Conservation (phyloP, 2,113 vertebrate species). For the Centrocercus urophasianus region DNA sequence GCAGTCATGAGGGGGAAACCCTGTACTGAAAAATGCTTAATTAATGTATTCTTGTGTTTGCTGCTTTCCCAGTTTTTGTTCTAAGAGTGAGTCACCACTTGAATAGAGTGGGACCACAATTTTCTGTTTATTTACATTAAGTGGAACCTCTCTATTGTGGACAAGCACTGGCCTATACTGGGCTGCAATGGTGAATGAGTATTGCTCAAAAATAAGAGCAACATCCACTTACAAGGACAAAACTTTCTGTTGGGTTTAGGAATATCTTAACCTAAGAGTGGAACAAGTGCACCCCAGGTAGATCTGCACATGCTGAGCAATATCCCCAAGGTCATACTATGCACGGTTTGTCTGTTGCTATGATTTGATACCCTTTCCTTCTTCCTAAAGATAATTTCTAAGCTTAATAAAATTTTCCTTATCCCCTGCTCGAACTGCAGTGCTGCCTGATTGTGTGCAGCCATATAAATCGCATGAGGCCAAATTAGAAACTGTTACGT, state of each 20-base stretch:
- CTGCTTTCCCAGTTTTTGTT: neutral
- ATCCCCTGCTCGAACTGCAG: neutral
- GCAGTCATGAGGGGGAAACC: neutral
- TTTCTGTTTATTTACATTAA: neutral
- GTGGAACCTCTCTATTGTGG: neutral
- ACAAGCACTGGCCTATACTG: neutral
- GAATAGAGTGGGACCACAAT: neutral
- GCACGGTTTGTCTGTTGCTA: neutral
- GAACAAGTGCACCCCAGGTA: neutral
- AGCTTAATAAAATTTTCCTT: neutral
- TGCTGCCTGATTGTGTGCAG: neutral
- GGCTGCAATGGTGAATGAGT: neutral
- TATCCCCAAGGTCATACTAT: neutral
- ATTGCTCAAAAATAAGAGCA: neutral
- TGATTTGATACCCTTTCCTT: neutral
- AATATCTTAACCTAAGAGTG: neutral
- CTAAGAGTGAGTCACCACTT: neutral
- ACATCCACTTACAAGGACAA: neutral
- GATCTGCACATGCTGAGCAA: neutral
- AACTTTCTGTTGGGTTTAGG: neutral
- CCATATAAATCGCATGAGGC: neutral
- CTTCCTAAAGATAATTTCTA: neutral
- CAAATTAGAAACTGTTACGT: neutral
- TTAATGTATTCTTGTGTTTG: neutral
- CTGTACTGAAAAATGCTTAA: neutral